Evolutionary conservation across 2,113 vertebrate species (phyloP).

Genomic region (Turdus rufiventris): DNA sequence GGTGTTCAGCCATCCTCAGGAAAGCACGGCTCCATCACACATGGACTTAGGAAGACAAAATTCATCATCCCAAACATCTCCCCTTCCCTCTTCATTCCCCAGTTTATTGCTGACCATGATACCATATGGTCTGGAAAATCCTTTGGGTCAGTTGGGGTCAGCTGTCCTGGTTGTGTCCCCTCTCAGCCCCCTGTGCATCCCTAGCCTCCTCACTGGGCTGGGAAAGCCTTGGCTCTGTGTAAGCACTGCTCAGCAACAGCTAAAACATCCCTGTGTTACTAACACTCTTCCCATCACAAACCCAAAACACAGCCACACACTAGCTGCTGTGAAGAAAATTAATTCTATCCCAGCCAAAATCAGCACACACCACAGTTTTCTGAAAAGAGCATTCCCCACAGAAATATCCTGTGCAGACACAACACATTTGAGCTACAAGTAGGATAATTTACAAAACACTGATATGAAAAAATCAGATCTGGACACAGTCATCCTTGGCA

Average conservation of each 20-base stretch:
- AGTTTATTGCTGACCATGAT: neutral
- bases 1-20: neutral
- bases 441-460: neutral
- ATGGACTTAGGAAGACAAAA: neutral
- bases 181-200: neutral
- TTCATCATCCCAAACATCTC: accelerated
- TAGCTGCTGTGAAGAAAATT: neutral
- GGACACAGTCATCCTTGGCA: neutral
- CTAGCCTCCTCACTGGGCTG: neutral
- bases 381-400: neutral
- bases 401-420: neutral
- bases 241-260: neutral
- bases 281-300: neutral
- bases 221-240: neutral
- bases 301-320: neutral
- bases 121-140: neutral
- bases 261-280: neutral
- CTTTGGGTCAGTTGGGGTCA: no score
- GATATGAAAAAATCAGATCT: neutral
- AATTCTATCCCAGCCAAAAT: neutral
- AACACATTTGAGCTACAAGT: neutral
- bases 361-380: neutral
- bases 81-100: neutral
- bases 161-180: neutral
- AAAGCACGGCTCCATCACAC: neutral